Evolutionary conservation across 2,113 vertebrate genomes (phyloP).

Genomic region (Cairina moschata): DNA sequence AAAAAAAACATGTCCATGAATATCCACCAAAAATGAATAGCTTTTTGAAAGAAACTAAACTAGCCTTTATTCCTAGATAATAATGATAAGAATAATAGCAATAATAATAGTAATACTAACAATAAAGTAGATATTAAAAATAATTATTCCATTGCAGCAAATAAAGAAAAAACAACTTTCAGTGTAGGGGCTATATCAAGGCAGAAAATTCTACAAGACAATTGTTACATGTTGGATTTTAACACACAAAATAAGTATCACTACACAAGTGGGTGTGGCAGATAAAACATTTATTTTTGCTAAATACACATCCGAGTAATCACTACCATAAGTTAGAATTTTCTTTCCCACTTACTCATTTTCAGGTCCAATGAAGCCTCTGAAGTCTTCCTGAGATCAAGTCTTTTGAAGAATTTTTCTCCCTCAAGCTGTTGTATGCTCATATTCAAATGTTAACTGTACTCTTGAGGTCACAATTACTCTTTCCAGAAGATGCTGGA

Average conservation of each 20-base stretch:
- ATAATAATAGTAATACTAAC: not conserved
- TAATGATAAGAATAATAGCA: not conserved
- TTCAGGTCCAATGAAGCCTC: not conserved
- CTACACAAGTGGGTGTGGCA: not conserved
- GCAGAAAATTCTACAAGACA: not conserved
- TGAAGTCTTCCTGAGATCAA: not conserved
- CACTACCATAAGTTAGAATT: not conserved
- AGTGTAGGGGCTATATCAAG: not conserved
- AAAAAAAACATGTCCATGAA: fast-evolving
- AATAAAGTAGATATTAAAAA: not conserved
- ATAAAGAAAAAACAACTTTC: not conserved
- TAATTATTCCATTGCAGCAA: not conserved
- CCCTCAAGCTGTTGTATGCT: fast-evolving
- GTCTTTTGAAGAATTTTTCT: not conserved
- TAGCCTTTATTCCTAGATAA: not conserved
- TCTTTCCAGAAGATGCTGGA: not conserved
- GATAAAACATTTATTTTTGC: not conserved
- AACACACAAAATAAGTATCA: not conserved
- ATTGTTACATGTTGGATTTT: not conserved
- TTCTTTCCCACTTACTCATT: not conserved
- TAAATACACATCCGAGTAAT: not conserved
- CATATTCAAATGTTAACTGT: not conserved
- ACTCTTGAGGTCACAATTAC: not conserved
- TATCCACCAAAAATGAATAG: not conserved
- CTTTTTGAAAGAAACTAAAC: not conserved